Evolutionary conservation across 1,140 invertebrate genomes (phyloP).

Genomic region (Zelostemma sp.): DNA sequence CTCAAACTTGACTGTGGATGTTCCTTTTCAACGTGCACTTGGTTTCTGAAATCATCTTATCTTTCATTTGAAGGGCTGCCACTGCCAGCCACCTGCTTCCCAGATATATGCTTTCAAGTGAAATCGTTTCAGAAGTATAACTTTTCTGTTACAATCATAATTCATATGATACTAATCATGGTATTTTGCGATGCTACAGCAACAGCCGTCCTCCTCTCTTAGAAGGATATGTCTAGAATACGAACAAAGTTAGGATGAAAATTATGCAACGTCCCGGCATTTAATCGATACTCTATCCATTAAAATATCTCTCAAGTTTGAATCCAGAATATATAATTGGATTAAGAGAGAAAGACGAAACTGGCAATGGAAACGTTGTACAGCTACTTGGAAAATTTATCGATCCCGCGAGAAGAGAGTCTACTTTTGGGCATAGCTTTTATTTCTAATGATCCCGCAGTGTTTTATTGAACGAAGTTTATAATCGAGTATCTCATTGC

Average conservation of each 20-base stretch:
- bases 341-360: slow-evolving; percentile 9
- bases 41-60: slow-evolving; percentile 35
- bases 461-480: slow-evolving; percentile 23
- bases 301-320: slow-evolving; percentile 20
- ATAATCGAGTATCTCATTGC: slow-evolving; percentile 35
- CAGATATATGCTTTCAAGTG: slow-evolving; percentile 26
- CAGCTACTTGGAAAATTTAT: background rate
- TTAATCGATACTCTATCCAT: slow-evolving; percentile 17
- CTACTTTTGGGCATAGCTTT: slow-evolving; percentile 5
- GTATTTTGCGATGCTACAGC: slow-evolving; percentile 12
- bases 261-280: slow-evolving; percentile 13
- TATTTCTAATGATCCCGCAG: slow-evolving; percentile 10
- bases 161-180: slow-evolving; percentile 15
- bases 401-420: background rate
- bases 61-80: slow-evolving; percentile 28
- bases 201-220: too few relatives aligned
- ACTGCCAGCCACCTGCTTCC: slow-evolving; percentile 27
- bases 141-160: slow-evolving; percentile 13
- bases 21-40: slow-evolving; percentile 26
- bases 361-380: background rate
- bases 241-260: slow-evolving; percentile 8
- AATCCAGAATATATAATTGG: slow-evolving; percentile 20
- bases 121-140: slow-evolving; percentile 30
- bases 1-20: slow-evolving; percentile 34
- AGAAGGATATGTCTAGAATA: too few relatives aligned